A percentile compares a stretch with the other conserved stretches of the same genome.
Conservation (phyloP, 2,113 vertebrate species). For the Potamarius usumacintae region DNA sequence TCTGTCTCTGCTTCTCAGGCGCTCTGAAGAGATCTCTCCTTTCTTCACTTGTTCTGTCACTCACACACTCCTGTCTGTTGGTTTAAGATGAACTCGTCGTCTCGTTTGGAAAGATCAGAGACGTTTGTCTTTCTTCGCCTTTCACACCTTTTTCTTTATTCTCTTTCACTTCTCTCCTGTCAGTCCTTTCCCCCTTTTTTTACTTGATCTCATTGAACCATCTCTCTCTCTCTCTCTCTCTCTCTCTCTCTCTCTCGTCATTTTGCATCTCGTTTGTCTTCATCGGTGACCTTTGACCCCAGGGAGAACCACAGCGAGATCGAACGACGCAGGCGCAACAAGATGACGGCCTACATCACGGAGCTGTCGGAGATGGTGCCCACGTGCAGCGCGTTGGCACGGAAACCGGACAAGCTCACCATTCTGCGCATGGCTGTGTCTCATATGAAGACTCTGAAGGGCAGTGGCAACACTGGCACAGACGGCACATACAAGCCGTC, state of each 20-base stretch:
- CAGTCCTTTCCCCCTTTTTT: slow-evolving; percentile 31
- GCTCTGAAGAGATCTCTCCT: slow-evolving; percentile 52
- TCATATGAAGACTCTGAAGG: slow-evolving; percentile 95
- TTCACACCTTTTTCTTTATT: slow-evolving; percentile 55
- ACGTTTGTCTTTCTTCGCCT: slow-evolving; percentile 7
- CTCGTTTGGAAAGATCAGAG: slow-evolving; percentile 52
- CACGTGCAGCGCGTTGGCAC: slow-evolving; percentile 92
- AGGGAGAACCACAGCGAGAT: slow-evolving; percentile 79
- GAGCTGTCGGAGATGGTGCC: slow-evolving; percentile 95
- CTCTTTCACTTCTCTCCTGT: slow-evolving; percentile 57
- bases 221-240: slow-evolving; percentile 19
- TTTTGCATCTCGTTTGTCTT: slow-evolving; percentile 41
- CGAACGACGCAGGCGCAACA: slow-evolving; percentile 74
- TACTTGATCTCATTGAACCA: slow-evolving; percentile 36
- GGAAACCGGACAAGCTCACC: slow-evolving; percentile 97
- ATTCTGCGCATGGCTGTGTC: slow-evolving; percentile 98
- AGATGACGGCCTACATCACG: slow-evolving; percentile 78
- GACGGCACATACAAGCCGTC: slow-evolving; percentile 94
- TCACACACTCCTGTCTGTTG: slow-evolving; percentile 37
- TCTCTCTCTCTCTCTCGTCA: not conserved
- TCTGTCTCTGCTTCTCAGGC: slow-evolving; percentile 60
- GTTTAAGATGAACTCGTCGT: slow-evolving; percentile 4
- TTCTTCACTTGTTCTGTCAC: slow-evolving; percentile 13
- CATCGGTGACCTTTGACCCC: slow-evolving; percentile 52
- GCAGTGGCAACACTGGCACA: slow-evolving; percentile 84